These are phyloP conservation scores for Gobio gobio DNA, from an alignment of 2,113 vertebrate species.

Conservation along the genomic window DNA sequence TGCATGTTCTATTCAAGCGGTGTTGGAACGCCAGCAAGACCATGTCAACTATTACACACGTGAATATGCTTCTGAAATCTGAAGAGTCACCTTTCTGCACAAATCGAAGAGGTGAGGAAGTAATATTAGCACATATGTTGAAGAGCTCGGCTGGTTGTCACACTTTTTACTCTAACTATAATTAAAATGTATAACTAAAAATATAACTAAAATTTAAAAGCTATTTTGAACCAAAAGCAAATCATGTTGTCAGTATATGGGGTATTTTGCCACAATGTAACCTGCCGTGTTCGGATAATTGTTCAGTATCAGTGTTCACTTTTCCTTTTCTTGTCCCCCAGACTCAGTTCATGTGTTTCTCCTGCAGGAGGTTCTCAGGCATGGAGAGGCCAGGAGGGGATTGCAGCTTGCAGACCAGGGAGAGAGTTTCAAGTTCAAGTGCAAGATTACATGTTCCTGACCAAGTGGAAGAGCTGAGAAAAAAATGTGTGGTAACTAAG, in stretches of 20 bases:
- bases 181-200: too few species aligned
- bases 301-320: conserved; percentile 6
- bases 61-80: background rate
- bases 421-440: conserved; percentile 77
- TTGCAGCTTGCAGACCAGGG: conserved; percentile 71
- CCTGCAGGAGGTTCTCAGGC: conserved; percentile 48
- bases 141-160: background rate
- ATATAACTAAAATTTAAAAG: background rate
- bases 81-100: background rate
- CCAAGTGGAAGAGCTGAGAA: conserved; percentile 51
- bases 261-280: background rate
- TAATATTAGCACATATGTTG: background rate
- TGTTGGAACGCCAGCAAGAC: background rate
- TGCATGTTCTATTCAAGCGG: background rate
- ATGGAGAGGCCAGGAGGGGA: conserved; percentile 58
- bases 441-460: conserved; percentile 66
- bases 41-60: background rate
- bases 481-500: conserved; percentile 48
- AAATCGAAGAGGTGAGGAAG: background rate
- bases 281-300: background rate
- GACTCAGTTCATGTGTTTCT: conserved; percentile 48
- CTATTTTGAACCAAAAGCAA: background rate
- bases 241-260: background rate
- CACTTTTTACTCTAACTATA: background rate
- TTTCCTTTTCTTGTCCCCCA: conserved; percentile 19